Percentiles rank a stretch among this genome's conserved stretches.
These are phyloP conservation scores for Caenorhabditis becei DNA, from an alignment of 2,888 invertebrate species.

Conservation along the genomic window DNA sequence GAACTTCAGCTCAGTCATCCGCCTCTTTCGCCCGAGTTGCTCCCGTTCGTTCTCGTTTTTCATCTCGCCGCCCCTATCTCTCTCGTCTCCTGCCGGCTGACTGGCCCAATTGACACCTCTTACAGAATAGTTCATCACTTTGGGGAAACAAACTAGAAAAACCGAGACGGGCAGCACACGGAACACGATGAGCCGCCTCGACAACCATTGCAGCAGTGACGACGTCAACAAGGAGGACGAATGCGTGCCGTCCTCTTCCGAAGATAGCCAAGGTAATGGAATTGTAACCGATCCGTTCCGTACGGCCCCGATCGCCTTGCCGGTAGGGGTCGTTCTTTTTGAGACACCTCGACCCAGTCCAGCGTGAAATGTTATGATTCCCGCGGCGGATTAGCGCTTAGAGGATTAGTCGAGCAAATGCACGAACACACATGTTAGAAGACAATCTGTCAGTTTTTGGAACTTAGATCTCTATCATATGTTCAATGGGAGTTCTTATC, in stretches of 20 bases:
- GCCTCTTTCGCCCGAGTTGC: conserved; percentile 6
- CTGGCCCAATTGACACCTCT: conserved; percentile 17
- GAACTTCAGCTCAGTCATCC: conserved; percentile 44
- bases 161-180: conserved; percentile 1
- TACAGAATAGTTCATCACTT: conserved; percentile 55
- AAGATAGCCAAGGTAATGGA: conserved; percentile 60
- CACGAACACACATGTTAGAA: conserved; percentile 48
- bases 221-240: conserved; percentile 59
- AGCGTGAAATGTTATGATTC: conserved; percentile 58
- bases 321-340: conserved; percentile 35
- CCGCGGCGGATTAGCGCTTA: conserved; percentile 57
- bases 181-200: conserved; percentile 44
- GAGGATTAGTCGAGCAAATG: conserved; percentile 57
- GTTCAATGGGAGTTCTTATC: conserved; percentile 1
- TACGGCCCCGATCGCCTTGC: conserved; percentile 18
- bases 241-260: conserved; percentile 52
- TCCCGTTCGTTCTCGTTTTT: conserved; percentile 34
- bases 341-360: conserved; percentile 32
- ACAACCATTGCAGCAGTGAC: conserved; percentile 35
- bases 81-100: neutral
- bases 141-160: conserved; percentile 47
- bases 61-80: conserved; percentile 27
- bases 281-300: conserved; percentile 48
- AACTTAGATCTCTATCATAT: conserved; percentile 6
- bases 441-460: conserved; percentile 19